Base-by-base conservation (phyloP, 1,140 invertebrate genomes). In the Lutraria rhynchaena region DNA sequence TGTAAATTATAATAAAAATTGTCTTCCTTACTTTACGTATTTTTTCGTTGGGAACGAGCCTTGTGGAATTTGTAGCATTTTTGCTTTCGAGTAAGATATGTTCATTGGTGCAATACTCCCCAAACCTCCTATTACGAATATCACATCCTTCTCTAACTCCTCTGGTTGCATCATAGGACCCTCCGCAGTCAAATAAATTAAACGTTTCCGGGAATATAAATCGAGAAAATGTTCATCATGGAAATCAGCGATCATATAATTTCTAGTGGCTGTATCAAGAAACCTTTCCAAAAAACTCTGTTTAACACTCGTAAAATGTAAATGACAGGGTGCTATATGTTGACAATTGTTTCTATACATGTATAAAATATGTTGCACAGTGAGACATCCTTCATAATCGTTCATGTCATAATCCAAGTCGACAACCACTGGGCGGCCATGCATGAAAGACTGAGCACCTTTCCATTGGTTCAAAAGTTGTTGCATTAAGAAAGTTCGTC, bases 281-380 rank as follows among this genome's bases (percentile, higher is more conserved):
- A 65, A 29, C 3, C 22, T 35, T 27, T 22, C 15, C 61, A 65
- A 22, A 1, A 44, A 13, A 11, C 13, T 2, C 24, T 65, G 41
- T 65, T 27, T 65, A 1, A n/a, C 35, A n/a, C 61, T 65, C 11
- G 61, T 65, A 22, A 65, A 65, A n/a, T 46, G 37, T 65, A 65
- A 24, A 65, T 65, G 61, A 22, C 61, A 65, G 11, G 61, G 61
- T n/a, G 41, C 19, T 5, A 41, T 1, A 46, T 65, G 61, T 22
- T 44, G 4, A 11, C 19, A 44, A 15, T 65, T 65, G 15, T 11
- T 24, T 7, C 46, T 65, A n/a, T 44, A 65, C 35, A 65, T 65
- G 1, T 24, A 1, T 46, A 44, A n/a, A n/a, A 65, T n/a, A 15
- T 65, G 61, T 29, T 24, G 17, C 1, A 33, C 17, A 11, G 61